Percentiles rank a stretch among this genome's conserved stretches.
phyloP scores from a whole-genome alignment of 2,888 invertebrate species.

The Cynaeus angustus region DNA sequence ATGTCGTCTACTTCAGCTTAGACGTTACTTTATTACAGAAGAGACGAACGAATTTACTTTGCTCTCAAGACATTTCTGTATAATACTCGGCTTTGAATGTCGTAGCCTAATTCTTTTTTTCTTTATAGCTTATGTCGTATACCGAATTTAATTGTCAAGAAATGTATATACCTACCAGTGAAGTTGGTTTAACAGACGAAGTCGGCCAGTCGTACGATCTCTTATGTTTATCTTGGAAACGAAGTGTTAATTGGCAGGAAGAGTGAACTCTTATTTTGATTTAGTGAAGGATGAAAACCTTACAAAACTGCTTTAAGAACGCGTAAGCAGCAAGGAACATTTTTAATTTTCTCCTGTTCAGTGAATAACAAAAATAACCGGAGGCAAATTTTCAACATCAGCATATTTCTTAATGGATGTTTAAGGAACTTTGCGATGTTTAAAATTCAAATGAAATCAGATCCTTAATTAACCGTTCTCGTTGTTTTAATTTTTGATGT shows the following conservation, averaged over 20 bases:
- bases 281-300: constrained; percentile 4
- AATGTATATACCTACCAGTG: too few species aligned
- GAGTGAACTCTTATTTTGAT: constrained; percentile 10
- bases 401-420: constrained; percentile 55
- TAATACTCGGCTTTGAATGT: neutral
- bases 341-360: constrained; percentile 33
- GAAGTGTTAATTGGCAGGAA: constrained; percentile 9
- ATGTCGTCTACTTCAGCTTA: constrained; percentile 55
- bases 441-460: constrained; percentile 58
- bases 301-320: neutral
- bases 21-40: constrained; percentile 53
- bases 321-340: constrained; percentile 5
- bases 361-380: constrained; percentile 38
- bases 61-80: constrained; percentile 7
- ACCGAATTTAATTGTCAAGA: too few species aligned
- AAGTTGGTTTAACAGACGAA: too few species aligned
- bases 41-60: constrained; percentile 45
- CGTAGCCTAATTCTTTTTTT: too few species aligned
- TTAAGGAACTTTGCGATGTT: constrained; percentile 53
- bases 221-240: neutral
- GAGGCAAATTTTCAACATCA: constrained; percentile 40
- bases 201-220: too few species aligned
- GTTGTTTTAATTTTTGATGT: constrained; percentile 59
- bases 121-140: too few species aligned
- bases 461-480: constrained; percentile 57